Evolutionary conservation across 2,797 vertebrate genomes (phyloP).

Genomic region (Darevskia mixta): DNA sequence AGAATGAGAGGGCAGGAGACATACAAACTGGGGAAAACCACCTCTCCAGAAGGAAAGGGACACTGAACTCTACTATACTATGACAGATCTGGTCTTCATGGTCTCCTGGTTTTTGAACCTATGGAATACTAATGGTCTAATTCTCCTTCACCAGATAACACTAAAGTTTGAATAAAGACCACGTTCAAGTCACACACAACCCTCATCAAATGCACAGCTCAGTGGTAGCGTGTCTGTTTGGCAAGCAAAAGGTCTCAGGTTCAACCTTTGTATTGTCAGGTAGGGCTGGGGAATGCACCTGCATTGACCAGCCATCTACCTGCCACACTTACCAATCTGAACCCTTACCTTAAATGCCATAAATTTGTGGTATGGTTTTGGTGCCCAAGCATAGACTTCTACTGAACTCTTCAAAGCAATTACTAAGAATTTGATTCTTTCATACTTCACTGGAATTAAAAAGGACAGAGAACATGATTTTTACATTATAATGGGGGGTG

Average conservation of each 20-base stretch:
- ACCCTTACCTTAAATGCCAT: slow-evolving; percentile 92
- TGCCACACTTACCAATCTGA: slow-evolving; percentile 12
- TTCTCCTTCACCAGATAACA: background rate
- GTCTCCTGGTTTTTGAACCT: background rate
- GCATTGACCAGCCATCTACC: too few relatives aligned
- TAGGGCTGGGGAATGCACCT: too few relatives aligned
- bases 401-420: slow-evolving; percentile 93
- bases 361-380: slow-evolving; percentile 93
- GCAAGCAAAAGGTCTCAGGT: too few relatives aligned
- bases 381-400: slow-evolving; percentile 93
- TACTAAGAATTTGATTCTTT: slow-evolving; percentile 92
- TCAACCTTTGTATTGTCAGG: too few relatives aligned
- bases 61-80: background rate
- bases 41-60: background rate
- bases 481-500: background rate
- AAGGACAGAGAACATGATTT: slow-evolving; percentile 31
- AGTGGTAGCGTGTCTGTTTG: background rate
- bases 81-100: background rate
- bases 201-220: background rate
- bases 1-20: background rate
- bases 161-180: background rate
- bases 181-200: background rate
- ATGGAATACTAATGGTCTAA: background rate
- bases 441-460: slow-evolving; percentile 87
- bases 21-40: background rate